A percentile compares a stretch with the other conserved stretches of the same genome.
phyloP scores from a whole-genome alignment of 2,888 invertebrate species.

The Leuctra nigra region DNA sequence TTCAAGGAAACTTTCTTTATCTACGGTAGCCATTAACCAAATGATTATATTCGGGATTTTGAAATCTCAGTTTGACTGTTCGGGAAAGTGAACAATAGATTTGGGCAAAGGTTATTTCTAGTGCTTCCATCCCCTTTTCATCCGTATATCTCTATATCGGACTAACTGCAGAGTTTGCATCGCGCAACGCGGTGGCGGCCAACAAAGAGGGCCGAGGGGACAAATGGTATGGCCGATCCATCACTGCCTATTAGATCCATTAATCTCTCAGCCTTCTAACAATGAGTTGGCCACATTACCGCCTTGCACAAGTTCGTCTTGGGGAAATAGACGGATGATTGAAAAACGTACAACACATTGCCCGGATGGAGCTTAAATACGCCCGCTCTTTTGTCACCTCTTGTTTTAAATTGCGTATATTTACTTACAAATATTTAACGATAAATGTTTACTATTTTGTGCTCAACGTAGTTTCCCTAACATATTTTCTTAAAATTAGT shows the following conservation, averaged over 20 bases:
- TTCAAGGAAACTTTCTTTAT: no score
- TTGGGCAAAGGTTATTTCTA: background rate
- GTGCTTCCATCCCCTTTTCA: background rate
- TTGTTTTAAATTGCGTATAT: no score
- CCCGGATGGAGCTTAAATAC: no score
- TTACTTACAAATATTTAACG: no score
- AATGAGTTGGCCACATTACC: constrained; percentile 2
- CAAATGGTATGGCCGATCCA: background rate
- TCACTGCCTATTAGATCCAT: constrained; percentile 6
- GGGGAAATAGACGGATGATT: no score
- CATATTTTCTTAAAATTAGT: no score
- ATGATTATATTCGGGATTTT: background rate
- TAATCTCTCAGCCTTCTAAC: background rate
- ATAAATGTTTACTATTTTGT: no score
- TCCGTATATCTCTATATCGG: background rate
- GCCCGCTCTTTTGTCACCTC: no score
- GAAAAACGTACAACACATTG: no score
- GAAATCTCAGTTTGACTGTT: background rate
- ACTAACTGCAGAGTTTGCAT: background rate
- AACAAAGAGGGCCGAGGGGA: background rate
- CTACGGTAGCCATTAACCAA: constrained; percentile 2
- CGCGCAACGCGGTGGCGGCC: background rate
- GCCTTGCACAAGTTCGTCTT: background rate
- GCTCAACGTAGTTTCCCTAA: no score
- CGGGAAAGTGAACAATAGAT: background rate